A percentile compares a stretch with the other conserved stretches of the same genome.
Conservation (phyloP, 2,797 vertebrate species). For the Syngnathus acus region DNA sequence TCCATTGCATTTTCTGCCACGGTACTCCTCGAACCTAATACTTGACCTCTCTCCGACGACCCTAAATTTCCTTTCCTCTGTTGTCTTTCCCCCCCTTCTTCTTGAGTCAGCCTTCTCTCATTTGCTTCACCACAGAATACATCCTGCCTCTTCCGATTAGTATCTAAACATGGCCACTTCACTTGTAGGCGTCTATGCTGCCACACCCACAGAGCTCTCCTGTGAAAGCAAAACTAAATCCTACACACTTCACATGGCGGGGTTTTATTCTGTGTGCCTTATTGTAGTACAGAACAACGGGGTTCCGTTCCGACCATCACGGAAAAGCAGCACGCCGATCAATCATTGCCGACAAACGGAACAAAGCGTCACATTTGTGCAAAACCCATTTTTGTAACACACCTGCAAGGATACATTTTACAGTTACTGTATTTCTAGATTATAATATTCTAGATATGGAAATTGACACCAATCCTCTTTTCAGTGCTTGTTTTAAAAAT, state of each 20-base stretch:
- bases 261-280: too few relatives aligned
- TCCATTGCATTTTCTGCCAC: slow-evolving; percentile 1
- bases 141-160: slow-evolving; percentile 39
- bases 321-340: too few relatives aligned
- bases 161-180: not conserved
- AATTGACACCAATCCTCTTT: not conserved
- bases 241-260: too few relatives aligned
- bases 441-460: not conserved
- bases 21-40: not conserved
- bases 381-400: too few relatives aligned
- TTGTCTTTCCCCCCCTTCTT: slow-evolving; percentile 19
- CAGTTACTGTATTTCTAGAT: too few relatives aligned
- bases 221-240: not conserved
- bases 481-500: not conserved
- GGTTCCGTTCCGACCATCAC: too few relatives aligned
- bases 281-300: too few relatives aligned
- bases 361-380: too few relatives aligned
- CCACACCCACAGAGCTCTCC: not conserved
- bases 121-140: slow-evolving; percentile 53
- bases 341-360: too few relatives aligned
- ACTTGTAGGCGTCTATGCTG: not conserved
- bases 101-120: slow-evolving; percentile 34
- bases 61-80: not conserved
- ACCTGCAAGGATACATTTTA: too few relatives aligned
- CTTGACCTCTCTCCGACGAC: not conserved